phyloP scores from a whole-genome alignment of 2,797 vertebrate species.

The Taeniopygia guttata region DNA sequence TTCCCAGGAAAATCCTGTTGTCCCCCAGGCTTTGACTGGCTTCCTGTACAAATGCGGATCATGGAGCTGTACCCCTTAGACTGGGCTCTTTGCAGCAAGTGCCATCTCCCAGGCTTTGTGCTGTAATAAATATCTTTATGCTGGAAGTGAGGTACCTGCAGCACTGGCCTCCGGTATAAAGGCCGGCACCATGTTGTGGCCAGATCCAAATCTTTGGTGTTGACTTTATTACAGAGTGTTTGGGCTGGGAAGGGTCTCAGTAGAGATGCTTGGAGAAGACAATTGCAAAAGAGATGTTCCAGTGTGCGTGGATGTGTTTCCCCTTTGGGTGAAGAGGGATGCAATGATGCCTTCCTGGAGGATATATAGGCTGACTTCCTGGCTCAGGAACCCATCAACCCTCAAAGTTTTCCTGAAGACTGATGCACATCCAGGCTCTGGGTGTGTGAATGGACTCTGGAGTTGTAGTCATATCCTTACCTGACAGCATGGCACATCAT shows the following conservation, averaged over 20 bases:
- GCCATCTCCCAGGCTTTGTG: neutral
- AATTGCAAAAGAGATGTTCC: neutral
- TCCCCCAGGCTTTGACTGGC: neutral
- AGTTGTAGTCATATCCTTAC: neutral
- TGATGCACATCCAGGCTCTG: neutral
- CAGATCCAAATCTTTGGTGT: neutral
- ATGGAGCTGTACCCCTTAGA: neutral
- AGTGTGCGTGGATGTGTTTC: fast-evolving
- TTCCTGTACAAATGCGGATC: neutral
- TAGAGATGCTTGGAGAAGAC: neutral
- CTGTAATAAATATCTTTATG: neutral
- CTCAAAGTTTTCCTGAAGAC: neutral
- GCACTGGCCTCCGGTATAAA: neutral
- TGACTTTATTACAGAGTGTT: neutral
- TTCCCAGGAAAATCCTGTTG: neutral
- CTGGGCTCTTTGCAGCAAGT: neutral
- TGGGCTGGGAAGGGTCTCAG: neutral
- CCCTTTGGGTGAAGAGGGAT: neutral
- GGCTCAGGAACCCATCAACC: neutral
- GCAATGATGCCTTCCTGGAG: neutral
- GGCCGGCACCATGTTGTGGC: fast-evolving
- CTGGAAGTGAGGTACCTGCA: neutral
- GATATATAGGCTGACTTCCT: neutral
- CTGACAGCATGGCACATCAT: neutral
- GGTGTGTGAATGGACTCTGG: neutral